phyloP scores from a whole-genome alignment of 2,797 vertebrate species.

The Prionace glauca region DNA sequence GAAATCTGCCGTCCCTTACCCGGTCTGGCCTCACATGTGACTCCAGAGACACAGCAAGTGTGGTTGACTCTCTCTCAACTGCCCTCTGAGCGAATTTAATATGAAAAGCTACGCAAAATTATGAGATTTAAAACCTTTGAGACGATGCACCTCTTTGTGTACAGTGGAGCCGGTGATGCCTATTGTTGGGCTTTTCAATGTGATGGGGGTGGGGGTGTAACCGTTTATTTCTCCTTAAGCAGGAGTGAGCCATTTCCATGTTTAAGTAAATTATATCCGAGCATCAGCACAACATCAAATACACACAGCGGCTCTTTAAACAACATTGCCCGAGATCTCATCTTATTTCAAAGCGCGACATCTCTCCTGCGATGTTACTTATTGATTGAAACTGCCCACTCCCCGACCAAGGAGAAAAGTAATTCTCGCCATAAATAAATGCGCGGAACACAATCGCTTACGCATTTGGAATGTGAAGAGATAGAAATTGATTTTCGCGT shows the following conservation, averaged over 20 bases:
- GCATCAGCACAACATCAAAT: neutral
- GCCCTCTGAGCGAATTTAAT: no score
- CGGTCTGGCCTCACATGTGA: no score
- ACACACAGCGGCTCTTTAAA: constrained; percentile 18
- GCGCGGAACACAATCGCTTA: constrained; percentile 18
- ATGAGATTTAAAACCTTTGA: neutral
- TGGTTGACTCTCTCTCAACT: no score
- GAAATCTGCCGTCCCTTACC: no score
- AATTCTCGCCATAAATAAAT: neutral
- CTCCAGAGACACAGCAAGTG: no score
- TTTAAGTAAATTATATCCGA: neutral
- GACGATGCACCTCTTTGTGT: neutral
- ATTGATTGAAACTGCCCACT: neutral
- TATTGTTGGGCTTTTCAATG: neutral
- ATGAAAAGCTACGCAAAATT: no score
- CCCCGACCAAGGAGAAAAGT: neutral
- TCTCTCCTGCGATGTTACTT: constrained; percentile 25
- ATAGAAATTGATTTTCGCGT: constrained; percentile 36
- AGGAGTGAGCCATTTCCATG: neutral
- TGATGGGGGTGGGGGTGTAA: neutral
- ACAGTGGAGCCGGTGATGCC: neutral
- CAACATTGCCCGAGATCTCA: constrained; percentile 8
- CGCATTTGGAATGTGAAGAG: constrained; percentile 27
- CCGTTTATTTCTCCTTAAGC: neutral
- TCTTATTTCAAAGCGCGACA: constrained; percentile 8